Percentiles rank a stretch among this genome's conserved stretches.
phyloP scores from a whole-genome alignment of 2,797 vertebrate species.

The Coracias cyanogaster region DNA sequence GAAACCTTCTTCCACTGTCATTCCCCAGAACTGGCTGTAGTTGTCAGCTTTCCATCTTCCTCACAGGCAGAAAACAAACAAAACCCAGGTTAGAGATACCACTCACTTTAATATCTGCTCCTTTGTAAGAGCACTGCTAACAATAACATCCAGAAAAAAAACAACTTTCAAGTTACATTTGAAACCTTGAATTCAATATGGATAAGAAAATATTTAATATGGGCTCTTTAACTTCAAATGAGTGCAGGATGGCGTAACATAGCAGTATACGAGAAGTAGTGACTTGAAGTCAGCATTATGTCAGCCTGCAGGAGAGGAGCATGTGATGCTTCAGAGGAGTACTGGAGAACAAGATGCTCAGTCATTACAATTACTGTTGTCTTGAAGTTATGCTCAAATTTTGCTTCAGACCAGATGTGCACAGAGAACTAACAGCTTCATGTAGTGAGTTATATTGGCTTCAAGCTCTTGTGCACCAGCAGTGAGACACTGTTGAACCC shows the following conservation, averaged over 20 bases:
- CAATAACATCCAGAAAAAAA: neutral
- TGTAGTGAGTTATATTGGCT: neutral
- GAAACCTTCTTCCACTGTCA: slow-evolving; percentile 80
- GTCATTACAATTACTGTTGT: neutral
- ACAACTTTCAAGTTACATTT: neutral
- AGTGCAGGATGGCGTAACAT: neutral
- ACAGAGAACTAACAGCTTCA: neutral
- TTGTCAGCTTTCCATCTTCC: slow-evolving; percentile 81
- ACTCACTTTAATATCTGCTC: neutral
- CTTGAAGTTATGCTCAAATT: neutral
- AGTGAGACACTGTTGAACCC: neutral
- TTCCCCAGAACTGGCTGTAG: slow-evolving; percentile 82
- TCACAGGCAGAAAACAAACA: slow-evolving; percentile 10
- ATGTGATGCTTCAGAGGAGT: neutral
- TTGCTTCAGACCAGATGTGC: neutral
- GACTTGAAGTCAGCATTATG: neutral
- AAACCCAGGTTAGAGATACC: neutral
- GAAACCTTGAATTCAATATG: neutral
- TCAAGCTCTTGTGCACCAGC: neutral
- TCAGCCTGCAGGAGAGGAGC: neutral
- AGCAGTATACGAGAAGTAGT: neutral
- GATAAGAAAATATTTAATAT: neutral
- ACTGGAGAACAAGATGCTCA: neutral
- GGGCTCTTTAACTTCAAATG: neutral
- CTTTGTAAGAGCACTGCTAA: neutral